Conservation (phyloP, 2,888 invertebrate genomes). For the Tolmerus cingulatus region DNA sequence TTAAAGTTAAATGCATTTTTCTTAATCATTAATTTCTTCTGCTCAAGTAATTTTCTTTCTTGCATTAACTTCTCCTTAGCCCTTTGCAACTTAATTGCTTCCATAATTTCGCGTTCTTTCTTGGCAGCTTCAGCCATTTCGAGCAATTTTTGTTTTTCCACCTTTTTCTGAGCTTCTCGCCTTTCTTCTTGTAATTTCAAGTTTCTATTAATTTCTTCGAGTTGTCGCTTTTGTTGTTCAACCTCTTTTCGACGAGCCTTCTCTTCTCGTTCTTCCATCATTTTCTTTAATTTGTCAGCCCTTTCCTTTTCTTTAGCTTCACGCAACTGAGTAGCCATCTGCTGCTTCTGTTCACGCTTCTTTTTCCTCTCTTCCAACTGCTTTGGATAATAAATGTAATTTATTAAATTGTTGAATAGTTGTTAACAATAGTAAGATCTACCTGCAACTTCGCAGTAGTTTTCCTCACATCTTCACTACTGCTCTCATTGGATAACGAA, state of each 20-base stretch:
- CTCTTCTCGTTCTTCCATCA: constrained; percentile 60
- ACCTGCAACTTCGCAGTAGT: constrained; percentile 53
- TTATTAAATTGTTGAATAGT: background rate
- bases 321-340: constrained; percentile 58
- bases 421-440: background rate
- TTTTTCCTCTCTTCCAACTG: constrained; percentile 61
- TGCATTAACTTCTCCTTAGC: constrained; percentile 48
- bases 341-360: constrained; percentile 60
- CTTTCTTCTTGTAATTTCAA: constrained; percentile 55
- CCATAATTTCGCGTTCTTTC: constrained; percentile 57
- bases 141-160: constrained; percentile 48
- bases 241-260: constrained; percentile 58
- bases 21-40: constrained; percentile 3
- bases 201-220: constrained; percentile 60
- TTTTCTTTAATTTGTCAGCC: constrained; percentile 58
- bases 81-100: constrained; percentile 55
- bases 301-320: constrained; percentile 62
- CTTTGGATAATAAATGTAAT: constrained; percentile 45
- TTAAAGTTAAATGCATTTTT: constrained; percentile 57
- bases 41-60: constrained; percentile 48
- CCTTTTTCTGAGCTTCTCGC: constrained; percentile 47
- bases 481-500: constrained; percentile 58
- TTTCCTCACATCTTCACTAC: constrained; percentile 59
- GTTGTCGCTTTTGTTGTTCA: constrained; percentile 57
- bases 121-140: constrained; percentile 53